phyloP scores from a whole-genome alignment of 2,113 vertebrate genomes.

The Tinamus guttatus region DNA sequence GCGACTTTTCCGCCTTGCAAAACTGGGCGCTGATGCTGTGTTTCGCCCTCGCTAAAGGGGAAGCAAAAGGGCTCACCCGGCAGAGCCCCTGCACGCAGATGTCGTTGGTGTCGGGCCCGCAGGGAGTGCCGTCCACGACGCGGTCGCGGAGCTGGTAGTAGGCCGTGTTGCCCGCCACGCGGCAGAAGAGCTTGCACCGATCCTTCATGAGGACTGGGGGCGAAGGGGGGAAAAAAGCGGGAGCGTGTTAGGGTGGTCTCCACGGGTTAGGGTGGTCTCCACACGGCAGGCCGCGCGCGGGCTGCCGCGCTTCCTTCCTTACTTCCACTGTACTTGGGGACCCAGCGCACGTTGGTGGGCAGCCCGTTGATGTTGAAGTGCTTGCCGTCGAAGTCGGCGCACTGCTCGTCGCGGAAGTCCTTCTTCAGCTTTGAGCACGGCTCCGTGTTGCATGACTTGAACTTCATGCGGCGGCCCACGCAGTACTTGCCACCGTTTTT shows the following conservation, averaged over 20 bases:
- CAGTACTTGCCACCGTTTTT: slow-evolving; percentile 95
- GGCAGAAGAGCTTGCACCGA: slow-evolving; percentile 97
- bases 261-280: no score
- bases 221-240: not conserved
- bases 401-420: slow-evolving; percentile 97
- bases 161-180: slow-evolving; percentile 92
- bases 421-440: slow-evolving; percentile 91
- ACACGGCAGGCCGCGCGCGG: no score
- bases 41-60: not conserved
- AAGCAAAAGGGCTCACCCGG: slow-evolving; percentile 80
- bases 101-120: slow-evolving; percentile 94
- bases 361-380: slow-evolving; percentile 99
- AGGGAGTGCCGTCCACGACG: slow-evolving; percentile 94
- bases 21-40: not conserved
- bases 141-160: slow-evolving; percentile 98
- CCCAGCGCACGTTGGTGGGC: slow-evolving; percentile 94
- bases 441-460: slow-evolving; percentile 97
- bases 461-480: slow-evolving; percentile 95
- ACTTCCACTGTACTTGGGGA: slow-evolving; percentile 99
- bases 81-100: slow-evolving; percentile 99
- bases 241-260: not conserved
- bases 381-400: slow-evolving; percentile 90
- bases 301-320: slow-evolving; percentile 21
- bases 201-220: slow-evolving; percentile 95
- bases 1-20: rapidly evolving